Evolutionary conservation across 2,888 invertebrate species (phyloP), one percentile per base, ranked within the genome.

Genomic region (Antitype chi): DNA sequence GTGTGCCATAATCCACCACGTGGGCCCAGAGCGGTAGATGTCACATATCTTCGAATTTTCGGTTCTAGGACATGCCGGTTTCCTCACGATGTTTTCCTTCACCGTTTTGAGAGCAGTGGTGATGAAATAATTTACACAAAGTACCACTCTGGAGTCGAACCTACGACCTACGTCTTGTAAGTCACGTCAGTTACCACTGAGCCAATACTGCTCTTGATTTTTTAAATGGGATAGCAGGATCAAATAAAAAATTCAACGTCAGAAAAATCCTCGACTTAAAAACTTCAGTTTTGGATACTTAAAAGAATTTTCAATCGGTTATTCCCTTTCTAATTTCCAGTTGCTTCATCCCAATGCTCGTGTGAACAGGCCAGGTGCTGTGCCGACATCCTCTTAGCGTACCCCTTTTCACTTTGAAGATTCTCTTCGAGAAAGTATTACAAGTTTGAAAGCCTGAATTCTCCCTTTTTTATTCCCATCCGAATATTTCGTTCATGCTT

Each of bases 351-450:
- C 47, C n/a, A 91, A 92, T 86, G 85, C 87, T 82, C 91, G 91
- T 93, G 94, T 74, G 93, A 94, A 87, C 70, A 0, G 3, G 6
- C 74, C 93, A 92, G 91, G 88, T 93, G 94, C 70, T 67, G 28
- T 70, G 90, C 79, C 76, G 60, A 84, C 82, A 82, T 78, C 88
- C 85, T 84, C 82, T 86, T 85, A 85, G 23, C 80, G 87, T 79
- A 89, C 89, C 91, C 92, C 87, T 86, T 93, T 93, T 90, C 87
- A 87, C 92, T 92, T 92, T 89, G 86, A 91, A 92, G 92, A 89
- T 91, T 92, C 91, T 89, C 85, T 81, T 81, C 87, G 81, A 87
- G 84, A 85, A 91, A 92, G 90, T 90, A 91, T 92, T 89, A 92
- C 89, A 90, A 93, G 89, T 93, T 94, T 90, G 86, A 76, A 88